Percentiles rank a stretch among this genome's conserved stretches.
phyloP scores from a whole-genome alignment of 2,113 vertebrate genomes.

The Ochotona curzoniae region DNA sequence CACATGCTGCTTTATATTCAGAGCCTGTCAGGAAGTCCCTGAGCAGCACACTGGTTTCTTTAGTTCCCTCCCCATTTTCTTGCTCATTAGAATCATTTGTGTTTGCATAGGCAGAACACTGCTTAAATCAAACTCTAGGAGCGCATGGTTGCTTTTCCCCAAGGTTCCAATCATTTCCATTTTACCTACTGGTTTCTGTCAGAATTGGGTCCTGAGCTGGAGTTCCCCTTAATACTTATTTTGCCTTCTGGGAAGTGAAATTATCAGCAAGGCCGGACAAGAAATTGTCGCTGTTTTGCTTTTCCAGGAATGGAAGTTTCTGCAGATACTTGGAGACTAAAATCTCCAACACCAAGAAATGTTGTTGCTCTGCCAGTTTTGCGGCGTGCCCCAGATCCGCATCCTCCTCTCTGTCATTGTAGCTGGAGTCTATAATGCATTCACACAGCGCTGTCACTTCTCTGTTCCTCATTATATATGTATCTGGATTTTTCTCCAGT shows the following conservation, averaged over 20 bases:
- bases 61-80: constrained; percentile 72
- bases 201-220: constrained; percentile 67
- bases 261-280: constrained; percentile 71
- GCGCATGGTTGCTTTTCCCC: constrained; percentile 69
- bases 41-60: constrained; percentile 54
- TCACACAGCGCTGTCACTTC: not conserved
- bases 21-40: constrained; percentile 62
- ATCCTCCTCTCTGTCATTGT: not conserved
- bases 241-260: constrained; percentile 75
- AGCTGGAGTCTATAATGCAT: not conserved
- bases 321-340: constrained; percentile 53
- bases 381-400: not conserved
- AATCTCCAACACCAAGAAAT: constrained; percentile 38
- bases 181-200: constrained; percentile 77
- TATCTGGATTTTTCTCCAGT: constrained; percentile 16
- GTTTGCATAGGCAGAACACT: constrained; percentile 79
- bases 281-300: constrained; percentile 71
- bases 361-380: constrained; percentile 31
- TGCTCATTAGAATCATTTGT: constrained; percentile 79
- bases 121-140: constrained; percentile 73
- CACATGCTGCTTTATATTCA: constrained; percentile 72
- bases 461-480: not conserved
- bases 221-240: constrained; percentile 69
- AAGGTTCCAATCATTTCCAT: constrained; percentile 78
- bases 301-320: constrained; percentile 59